Conservation (phyloP, 2,888 invertebrate species). For the Oasisia sp. region DNA sequence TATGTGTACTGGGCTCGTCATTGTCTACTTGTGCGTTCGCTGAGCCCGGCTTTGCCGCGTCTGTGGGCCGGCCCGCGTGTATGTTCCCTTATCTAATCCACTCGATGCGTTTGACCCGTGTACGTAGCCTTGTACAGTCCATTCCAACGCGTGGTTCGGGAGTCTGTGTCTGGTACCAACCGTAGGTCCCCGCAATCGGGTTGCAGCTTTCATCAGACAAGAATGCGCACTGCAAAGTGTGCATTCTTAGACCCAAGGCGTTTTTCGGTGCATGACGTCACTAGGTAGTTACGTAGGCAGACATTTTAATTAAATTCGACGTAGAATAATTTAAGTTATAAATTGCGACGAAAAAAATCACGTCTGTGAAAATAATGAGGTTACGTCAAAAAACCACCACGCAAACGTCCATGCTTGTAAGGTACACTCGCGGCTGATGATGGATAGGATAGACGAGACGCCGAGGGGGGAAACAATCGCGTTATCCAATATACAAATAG, state of each 20-base stretch:
- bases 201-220: background rate
- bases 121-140: background rate
- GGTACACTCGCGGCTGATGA: background rate
- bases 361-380: background rate
- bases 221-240: background rate
- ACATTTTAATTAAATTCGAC: background rate
- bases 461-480: background rate
- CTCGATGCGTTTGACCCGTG: slow-evolving; percentile 11
- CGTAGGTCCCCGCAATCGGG: background rate
- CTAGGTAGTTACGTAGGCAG: background rate
- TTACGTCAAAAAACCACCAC: background rate
- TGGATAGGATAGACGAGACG: background rate
- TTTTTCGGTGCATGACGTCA: no score
- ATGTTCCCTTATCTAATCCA: background rate
- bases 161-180: background rate
- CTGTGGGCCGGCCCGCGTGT: background rate
- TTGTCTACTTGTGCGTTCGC: background rate
- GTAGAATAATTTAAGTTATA: background rate
- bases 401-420: background rate
- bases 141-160: background rate
- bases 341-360: background rate
- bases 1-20: background rate
- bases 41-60: background rate
- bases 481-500: background rate
- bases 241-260: background rate